Base-by-base conservation (phyloP, 92 coral and sea anemone genomes). In the Pocillopora grandis region DNA sequence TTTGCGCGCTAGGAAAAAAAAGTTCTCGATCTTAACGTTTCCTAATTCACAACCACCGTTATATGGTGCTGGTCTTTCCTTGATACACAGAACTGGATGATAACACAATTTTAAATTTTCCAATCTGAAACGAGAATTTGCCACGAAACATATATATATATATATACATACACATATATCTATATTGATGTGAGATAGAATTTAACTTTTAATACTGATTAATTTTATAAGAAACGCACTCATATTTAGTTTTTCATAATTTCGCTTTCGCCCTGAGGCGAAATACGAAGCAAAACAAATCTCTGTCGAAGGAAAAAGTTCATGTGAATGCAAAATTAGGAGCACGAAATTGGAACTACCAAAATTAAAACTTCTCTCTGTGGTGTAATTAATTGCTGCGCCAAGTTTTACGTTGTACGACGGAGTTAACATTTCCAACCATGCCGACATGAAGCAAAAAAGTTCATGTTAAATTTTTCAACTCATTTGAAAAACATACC, bases 251-350 rank as follows among this genome's bases (percentile, higher is more conserved):
- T 17, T 69, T 58, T 58, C 13, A 2, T 69, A 14, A 17, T 15
- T 70, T 58, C 65, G 1, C 14, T 36, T 58, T 35, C 19, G 60
- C 85, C 85, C 76, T 18, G 21, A 72, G 85, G 76, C 77, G 76
- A 66, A 37, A 27, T 23, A 21, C 61, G 10, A 81, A 81, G 66
- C 85, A 56, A 58, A 81, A 58, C 61, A 71, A 71, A 35, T 58
- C 69, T 61, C 20, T 17, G 13, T 52, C 42, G 9, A 23, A 17
- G 66, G 36, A 37, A 12, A 81, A 58, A 36, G 63, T 72, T 81
- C 42, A 14, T 57, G 19, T 35, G 66, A 81, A 81, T 33, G 37
- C 58, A 48, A 76, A 71, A 71, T 71, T 65, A 61, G 70, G 72
- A 37, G 77, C 84, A 56, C 59, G 59, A 59, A 81, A 19, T 59